Evolutionary conservation across 2,113 vertebrate genomes (phyloP).

Genomic region (Oreochromis niloticus): DNA sequence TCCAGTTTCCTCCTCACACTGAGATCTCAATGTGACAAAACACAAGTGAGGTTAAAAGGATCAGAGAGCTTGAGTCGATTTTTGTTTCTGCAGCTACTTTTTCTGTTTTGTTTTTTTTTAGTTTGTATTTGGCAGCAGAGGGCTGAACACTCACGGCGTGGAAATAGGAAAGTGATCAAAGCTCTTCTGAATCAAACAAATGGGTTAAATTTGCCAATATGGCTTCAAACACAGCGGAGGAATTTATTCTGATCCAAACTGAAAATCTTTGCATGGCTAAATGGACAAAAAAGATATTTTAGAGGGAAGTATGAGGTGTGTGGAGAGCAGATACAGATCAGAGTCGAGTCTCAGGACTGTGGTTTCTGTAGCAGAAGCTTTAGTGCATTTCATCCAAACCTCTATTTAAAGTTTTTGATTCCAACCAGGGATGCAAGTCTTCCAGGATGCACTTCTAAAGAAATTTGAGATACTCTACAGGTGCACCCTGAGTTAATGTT

Average conservation of each 20-base stretch:
- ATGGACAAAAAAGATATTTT: neutral
- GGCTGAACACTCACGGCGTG: neutral
- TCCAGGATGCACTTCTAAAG: neutral
- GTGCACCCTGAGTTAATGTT: neutral
- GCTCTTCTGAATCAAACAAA: neutral
- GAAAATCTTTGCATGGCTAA: neutral
- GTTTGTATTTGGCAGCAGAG: neutral
- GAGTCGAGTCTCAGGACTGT: neutral
- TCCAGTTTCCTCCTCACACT: constrained; percentile 35
- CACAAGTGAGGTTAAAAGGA: neutral
- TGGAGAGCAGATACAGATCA: neutral
- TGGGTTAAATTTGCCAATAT: neutral
- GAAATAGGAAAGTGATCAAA: neutral
- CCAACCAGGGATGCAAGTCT: neutral
- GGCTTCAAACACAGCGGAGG: neutral
- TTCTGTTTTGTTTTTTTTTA: neutral
- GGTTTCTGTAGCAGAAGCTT: neutral
- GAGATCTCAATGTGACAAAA: constrained; percentile 36
- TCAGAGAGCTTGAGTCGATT: neutral
- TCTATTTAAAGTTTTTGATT: neutral
- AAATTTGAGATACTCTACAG: neutral
- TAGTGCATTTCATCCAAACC: neutral
- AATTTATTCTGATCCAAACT: neutral
- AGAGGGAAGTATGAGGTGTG: neutral
- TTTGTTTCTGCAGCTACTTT: neutral